Conservation (phyloP, 2,113 vertebrate species). For the Sceloporus tristichus region DNA sequence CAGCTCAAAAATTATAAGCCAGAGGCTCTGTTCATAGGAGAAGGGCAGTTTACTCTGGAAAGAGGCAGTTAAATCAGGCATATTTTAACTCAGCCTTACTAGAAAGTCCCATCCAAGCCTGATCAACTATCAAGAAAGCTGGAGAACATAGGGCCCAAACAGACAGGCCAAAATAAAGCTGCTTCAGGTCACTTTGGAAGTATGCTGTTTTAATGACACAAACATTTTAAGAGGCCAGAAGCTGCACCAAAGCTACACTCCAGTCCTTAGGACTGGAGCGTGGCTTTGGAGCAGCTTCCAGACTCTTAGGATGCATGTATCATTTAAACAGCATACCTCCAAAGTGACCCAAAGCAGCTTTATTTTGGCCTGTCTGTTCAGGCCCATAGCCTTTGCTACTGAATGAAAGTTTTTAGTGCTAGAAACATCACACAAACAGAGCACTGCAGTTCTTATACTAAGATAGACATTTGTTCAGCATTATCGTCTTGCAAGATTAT, state of each 20-base stretch:
- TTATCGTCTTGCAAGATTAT: not conserved
- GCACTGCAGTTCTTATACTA: not conserved
- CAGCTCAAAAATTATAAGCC: too few relatives aligned
- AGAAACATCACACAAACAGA: not conserved
- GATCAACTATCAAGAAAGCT: not conserved
- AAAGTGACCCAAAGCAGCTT: too few relatives aligned
- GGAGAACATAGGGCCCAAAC: not conserved
- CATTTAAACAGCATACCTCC: too few relatives aligned
- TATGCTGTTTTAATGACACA: too few relatives aligned
- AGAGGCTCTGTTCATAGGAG: not conserved
- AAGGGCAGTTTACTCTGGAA: not conserved
- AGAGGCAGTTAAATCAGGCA: not conserved
- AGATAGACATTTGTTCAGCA: not conserved
- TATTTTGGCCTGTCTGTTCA: too few relatives aligned
- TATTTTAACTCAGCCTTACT: not conserved
- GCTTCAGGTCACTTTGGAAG: too few relatives aligned
- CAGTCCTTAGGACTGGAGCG: too few relatives aligned
- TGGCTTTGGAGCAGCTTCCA: too few relatives aligned
- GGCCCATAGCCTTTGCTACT: not conserved
- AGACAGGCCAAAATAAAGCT: too few relatives aligned
- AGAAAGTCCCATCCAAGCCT: not conserved
- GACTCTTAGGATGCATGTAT: too few relatives aligned
- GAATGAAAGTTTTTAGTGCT: not conserved
- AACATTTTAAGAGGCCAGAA: too few relatives aligned
- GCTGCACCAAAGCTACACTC: too few relatives aligned